These are phyloP conservation scores for Criorhina ranunculi DNA, from an alignment of 2,888 invertebrate species.

Conservation along the genomic window DNA sequence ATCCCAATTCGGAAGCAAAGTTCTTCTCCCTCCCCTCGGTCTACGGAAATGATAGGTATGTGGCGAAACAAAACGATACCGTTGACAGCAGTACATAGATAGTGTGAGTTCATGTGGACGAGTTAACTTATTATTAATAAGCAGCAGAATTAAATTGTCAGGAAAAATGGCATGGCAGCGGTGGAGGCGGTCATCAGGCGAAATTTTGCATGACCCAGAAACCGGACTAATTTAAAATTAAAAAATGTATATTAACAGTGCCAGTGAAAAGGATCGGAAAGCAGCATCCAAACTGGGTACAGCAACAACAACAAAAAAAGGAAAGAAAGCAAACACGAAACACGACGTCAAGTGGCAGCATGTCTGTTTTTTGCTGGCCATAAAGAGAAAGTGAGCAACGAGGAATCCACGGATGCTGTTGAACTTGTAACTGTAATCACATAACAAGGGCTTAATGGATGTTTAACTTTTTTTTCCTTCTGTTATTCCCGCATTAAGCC, in stretches of 20 bases:
- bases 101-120: constrained; percentile 58
- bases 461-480: constrained; percentile 56
- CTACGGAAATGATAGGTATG: constrained; percentile 20
- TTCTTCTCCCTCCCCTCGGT: constrained; percentile 18
- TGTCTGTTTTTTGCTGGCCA: constrained; percentile 21
- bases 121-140: constrained; percentile 72
- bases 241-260: constrained; percentile 74
- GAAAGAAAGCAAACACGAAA: constrained; percentile 24
- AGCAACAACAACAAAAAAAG: constrained; percentile 9
- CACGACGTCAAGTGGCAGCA: constrained; percentile 51
- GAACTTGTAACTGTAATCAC: constrained; percentile 72
- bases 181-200: constrained; percentile 26
- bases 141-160: constrained; percentile 71
- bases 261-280: constrained; percentile 37
- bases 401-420: constrained; percentile 36
- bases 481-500: constrained; percentile 49
- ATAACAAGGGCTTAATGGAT: constrained; percentile 73
- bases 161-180: constrained; percentile 43
- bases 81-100: not conserved
- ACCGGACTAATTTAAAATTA: constrained; percentile 70
- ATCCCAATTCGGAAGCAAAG: constrained; percentile 42
- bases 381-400: constrained; percentile 6
- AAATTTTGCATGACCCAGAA: constrained; percentile 60
- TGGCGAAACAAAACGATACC: constrained; percentile 29
- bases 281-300: constrained; percentile 18